Evolutionary conservation across 2,797 vertebrate genomes (phyloP).

Genomic region (Microtus californicus): DNA sequence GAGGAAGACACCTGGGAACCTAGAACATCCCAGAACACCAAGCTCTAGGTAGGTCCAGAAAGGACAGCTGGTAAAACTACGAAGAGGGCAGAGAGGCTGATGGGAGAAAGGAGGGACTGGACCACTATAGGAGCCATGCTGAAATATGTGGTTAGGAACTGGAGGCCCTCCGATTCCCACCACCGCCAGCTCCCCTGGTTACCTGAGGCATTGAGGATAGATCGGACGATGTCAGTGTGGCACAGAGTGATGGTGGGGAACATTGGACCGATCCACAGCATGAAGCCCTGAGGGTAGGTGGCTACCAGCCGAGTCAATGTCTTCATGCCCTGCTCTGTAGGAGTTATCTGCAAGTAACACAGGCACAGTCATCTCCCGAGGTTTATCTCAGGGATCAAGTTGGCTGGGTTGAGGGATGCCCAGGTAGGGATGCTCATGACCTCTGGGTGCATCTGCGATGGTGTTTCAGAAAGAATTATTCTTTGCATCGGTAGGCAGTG

Average conservation of each 20-base stretch:
- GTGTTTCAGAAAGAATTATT: background rate
- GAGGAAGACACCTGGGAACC: background rate
- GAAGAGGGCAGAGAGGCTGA: background rate
- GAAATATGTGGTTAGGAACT: background rate
- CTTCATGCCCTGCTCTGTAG: conserved; percentile 88
- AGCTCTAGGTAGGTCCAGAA: background rate
- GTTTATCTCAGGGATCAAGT: background rate
- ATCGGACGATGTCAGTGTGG: conserved; percentile 90
- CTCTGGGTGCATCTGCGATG: background rate
- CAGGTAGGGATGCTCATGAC: no score
- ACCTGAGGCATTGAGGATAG: conserved; percentile 90
- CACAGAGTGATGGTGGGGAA: conserved; percentile 89
- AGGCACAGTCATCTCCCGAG: background rate
- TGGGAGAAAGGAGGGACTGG: background rate
- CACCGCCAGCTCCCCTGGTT: background rate
- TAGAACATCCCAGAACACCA: background rate
- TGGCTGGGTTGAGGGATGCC: background rate
- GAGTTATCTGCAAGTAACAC: conserved; percentile 51
- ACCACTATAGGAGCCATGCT: accelerated
- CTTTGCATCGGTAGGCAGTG: background rate
- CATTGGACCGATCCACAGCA: conserved; percentile 89
- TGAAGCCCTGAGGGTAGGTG: conserved; percentile 86
- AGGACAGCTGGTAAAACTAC: background rate
- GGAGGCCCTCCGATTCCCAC: background rate
- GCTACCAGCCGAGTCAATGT: conserved; percentile 83